phyloP scores from a whole-genome alignment of 2,797 vertebrate species.

The Poeciliopsis presidionis region DNA sequence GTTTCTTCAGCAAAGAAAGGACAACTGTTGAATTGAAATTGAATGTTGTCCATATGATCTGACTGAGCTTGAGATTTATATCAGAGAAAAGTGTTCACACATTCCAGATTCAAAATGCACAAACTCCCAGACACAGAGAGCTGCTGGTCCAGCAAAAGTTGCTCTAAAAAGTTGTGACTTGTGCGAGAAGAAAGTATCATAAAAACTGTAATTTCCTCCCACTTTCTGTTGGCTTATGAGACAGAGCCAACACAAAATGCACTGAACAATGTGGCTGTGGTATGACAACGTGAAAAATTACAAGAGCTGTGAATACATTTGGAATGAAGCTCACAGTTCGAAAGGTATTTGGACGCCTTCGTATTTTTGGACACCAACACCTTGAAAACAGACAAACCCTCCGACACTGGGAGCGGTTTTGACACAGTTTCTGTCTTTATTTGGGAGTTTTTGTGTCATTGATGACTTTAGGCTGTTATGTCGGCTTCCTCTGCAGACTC shows the following conservation, averaged over 20 bases:
- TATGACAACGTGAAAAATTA: not conserved
- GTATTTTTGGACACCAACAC: constrained; percentile 46
- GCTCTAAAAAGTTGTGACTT: not conserved
- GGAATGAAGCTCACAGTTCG: constrained; percentile 12
- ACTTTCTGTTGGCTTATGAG: not conserved
- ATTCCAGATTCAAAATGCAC: not conserved
- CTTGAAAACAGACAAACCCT: constrained; percentile 21
- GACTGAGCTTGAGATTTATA: not conserved
- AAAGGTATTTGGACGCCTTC: constrained; percentile 46
- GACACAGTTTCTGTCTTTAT: constrained; percentile 64
- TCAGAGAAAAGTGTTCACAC: not conserved
- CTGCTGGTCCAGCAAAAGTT: not conserved
- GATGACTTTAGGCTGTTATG: constrained; percentile 66
- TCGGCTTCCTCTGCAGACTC: constrained; percentile 63
- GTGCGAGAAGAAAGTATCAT: not conserved
- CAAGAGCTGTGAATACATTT: not conserved
- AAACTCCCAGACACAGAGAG: not conserved
- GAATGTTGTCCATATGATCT: not conserved
- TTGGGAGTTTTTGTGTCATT: constrained; percentile 68
- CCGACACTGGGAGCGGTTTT: constrained; percentile 48
- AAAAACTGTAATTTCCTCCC: not conserved
- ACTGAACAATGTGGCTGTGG: not conserved
- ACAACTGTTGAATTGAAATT: too few species aligned
- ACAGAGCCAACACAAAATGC: not conserved
- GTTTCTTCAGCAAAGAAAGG: too few species aligned